Base-by-base conservation (phyloP, 1,140 invertebrate genomes). In the Triops cancriformis region DNA sequence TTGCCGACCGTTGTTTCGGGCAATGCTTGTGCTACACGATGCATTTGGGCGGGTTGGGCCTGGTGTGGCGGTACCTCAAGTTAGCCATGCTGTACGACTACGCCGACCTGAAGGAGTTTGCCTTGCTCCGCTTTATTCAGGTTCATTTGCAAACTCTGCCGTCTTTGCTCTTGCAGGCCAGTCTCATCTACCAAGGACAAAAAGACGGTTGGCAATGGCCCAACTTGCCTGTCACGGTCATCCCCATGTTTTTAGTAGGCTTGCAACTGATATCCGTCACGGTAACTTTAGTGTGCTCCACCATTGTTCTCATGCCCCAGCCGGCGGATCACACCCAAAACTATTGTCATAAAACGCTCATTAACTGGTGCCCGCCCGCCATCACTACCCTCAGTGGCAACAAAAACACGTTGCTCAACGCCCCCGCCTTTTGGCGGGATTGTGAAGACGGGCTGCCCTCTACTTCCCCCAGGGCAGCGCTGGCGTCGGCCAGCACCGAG, bases 1-100 rank as follows among this genome's bases (percentile, higher is more conserved):
- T 79, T 26, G 75, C 74, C 64, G 78, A 76, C 37, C 26, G 78
- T 26, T 79, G 78, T 72, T 79, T 79, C 42, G 78, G 78, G 31
- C 74, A 79, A 76, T 79, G 78, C 42, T 37, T 79, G 31, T 79
- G 78, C 42, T 79, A 79, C 76, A 73, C 76, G 11, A 73, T 79
- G 75, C 78, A 79, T 72, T 79, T 79, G 43, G 26, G 37, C 10
- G 75, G 76, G 14, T 76, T 76, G 31, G 78, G 78, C 37, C 72
- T 77, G 5, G 76, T 76, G 18, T 79, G 78, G 78, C 75, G 78
- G 43, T 79, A 73, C 73, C 75, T 79, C 27, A 79, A 79, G 75
- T 72, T 79, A 12, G 75, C 78, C 26, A 77, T 79, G 37, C 18
- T 79, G 26, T 79, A 79, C 42, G 78, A 79, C 26, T 72, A 76